Evolutionary conservation across 2,888 invertebrate genomes (phyloP).

Genomic region (Agrilus biguttatus): DNA sequence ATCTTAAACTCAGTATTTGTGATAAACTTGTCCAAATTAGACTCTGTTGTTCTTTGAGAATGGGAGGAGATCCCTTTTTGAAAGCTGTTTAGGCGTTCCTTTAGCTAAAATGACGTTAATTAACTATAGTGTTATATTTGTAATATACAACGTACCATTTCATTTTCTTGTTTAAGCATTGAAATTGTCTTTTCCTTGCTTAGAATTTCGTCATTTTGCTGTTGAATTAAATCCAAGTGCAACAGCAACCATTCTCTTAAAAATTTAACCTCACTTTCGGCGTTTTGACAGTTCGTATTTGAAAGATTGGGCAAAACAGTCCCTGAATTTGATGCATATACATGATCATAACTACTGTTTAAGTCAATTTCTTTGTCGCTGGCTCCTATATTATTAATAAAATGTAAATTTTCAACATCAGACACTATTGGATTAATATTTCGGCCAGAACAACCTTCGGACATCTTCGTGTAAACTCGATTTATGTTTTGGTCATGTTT

Average conservation of each 20-base stretch:
- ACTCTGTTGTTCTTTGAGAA: constrained; percentile 2
- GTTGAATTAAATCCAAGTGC: constrained; percentile 79
- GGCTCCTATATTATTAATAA: constrained; percentile 14
- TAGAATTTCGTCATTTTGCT: constrained; percentile 72
- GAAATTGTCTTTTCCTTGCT: constrained; percentile 66
- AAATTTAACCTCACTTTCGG: constrained; percentile 48
- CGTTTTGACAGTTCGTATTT: constrained; percentile 22
- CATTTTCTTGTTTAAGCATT: constrained; percentile 61
- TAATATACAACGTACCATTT: constrained; percentile 43
- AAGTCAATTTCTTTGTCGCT: constrained; percentile 35
- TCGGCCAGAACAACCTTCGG: constrained; percentile 29
- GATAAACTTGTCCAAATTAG: too few relatives aligned
- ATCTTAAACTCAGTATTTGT: too few relatives aligned
- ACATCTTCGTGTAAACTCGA: constrained; percentile 32
- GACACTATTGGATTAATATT: constrained; percentile 23
- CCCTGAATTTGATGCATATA: constrained; percentile 51
- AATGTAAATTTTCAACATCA: constrained; percentile 18
- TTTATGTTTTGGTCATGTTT: constrained; percentile 32
- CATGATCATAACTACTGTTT: constrained; percentile 55
- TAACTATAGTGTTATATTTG: background rate
- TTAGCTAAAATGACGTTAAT: constrained; percentile 18
- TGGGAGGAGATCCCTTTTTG: constrained; percentile 40
- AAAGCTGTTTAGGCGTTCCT: constrained; percentile 47
- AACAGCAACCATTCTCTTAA: constrained; percentile 66
- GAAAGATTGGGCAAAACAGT: constrained; percentile 15